Conservation (phyloP, 2,888 invertebrate species). For the Seladonia tumulorum region DNA sequence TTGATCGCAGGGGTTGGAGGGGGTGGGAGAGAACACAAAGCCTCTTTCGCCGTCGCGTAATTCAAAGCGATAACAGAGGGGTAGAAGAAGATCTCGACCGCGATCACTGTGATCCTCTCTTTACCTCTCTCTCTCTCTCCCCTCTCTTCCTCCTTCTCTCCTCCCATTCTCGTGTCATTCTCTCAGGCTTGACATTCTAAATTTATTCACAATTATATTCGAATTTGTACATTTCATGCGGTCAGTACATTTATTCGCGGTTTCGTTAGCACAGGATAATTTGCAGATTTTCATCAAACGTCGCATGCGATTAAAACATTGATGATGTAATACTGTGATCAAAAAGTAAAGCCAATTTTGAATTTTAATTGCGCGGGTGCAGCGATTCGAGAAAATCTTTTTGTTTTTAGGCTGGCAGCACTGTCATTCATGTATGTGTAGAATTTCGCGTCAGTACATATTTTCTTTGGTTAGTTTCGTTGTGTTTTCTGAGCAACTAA, state of each 20-base stretch:
- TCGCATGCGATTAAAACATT: not conserved
- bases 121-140: not conserved
- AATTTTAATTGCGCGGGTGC: too few relatives aligned
- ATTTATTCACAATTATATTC: not conserved
- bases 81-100: constrained; percentile 19
- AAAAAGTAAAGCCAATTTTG: too few relatives aligned
- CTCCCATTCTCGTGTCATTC: not conserved
- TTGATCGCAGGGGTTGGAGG: not conserved
- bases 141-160: not conserved
- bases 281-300: not conserved
- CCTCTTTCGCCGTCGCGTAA: not conserved
- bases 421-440: too few relatives aligned
- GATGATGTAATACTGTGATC: too few relatives aligned
- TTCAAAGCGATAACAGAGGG: constrained; percentile 8
- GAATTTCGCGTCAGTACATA: too few relatives aligned
- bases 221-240: not conserved
- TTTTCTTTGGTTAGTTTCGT: too few relatives aligned
- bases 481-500: too few relatives aligned
- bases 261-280: not conserved
- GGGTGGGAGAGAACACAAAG: not conserved
- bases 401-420: too few relatives aligned
- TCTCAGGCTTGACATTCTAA: not conserved
- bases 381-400: too few relatives aligned
- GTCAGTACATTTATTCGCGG: not conserved
- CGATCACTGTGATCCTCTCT: constrained; percentile 21